Evolutionary conservation across 2,888 invertebrate species (phyloP).

Genomic region (Stratiomys singularior): DNA sequence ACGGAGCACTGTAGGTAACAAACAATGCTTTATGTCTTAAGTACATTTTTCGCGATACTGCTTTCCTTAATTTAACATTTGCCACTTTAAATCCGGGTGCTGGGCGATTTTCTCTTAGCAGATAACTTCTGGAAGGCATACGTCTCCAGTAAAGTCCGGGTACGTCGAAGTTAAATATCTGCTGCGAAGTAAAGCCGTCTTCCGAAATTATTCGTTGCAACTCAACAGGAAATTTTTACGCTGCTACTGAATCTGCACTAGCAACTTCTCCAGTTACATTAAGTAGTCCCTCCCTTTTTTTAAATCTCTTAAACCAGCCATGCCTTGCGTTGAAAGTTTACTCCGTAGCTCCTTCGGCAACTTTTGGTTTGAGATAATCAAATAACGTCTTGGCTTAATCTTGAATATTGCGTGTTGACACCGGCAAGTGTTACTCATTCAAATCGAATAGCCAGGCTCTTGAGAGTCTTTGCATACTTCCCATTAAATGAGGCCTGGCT

Average conservation of each 20-base stretch:
- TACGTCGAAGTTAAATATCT: neutral
- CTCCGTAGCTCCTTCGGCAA: too few relatives aligned
- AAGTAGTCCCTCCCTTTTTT: neutral
- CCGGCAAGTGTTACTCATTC: too few relatives aligned
- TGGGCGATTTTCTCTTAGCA: neutral
- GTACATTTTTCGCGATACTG: neutral
- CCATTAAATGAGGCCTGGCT: too few relatives aligned
- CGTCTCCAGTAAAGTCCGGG: neutral
- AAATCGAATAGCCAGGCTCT: too few relatives aligned
- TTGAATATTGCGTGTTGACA: too few relatives aligned
- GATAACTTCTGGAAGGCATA: slow-evolving; percentile 6
- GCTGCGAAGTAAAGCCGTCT: neutral
- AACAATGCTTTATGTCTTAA: neutral
- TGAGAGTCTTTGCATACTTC: too few relatives aligned
- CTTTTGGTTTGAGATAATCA: too few relatives aligned
- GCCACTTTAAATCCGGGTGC: neutral
- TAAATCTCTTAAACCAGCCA: neutral
- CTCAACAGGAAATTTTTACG: neutral
- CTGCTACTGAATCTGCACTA: neutral
- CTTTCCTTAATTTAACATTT: neutral
- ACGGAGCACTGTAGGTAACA: neutral
- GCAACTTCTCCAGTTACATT: neutral
- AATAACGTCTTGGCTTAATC: too few relatives aligned
- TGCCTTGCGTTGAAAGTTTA: too few relatives aligned
- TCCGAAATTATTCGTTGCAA: neutral